Percentiles rank a stretch among this genome's conserved stretches.
Evolutionary conservation across 2,888 invertebrate genomes (phyloP).

Genomic region (Cataglyphis altisquamis): DNA sequence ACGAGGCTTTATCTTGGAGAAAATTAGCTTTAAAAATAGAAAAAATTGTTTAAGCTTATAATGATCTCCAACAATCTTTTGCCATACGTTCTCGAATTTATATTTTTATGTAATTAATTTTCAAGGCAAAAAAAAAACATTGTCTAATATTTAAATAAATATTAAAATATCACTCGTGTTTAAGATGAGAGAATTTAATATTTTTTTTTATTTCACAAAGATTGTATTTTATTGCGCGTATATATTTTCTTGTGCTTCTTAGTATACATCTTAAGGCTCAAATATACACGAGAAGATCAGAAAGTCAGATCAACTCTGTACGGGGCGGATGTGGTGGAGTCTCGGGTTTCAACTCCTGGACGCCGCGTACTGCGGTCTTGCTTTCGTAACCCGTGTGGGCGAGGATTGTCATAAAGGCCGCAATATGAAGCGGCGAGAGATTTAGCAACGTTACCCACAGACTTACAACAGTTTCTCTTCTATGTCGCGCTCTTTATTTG

Average conservation of each 20-base stretch:
- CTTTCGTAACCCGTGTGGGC: constrained; percentile 52
- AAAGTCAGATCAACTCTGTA: constrained; percentile 41
- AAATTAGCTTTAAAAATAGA: background rate
- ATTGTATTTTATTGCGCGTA: background rate
- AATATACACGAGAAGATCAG: constrained; percentile 35
- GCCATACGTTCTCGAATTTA: background rate
- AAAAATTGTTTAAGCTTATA: background rate
- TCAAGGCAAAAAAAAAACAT: background rate
- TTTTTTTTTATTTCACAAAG: background rate
- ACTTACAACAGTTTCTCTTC: background rate
- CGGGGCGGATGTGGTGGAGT: constrained; percentile 20
- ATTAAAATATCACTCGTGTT: background rate
- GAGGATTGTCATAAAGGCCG: constrained; percentile 51
- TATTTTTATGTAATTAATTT: background rate
- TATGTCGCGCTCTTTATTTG: background rate
- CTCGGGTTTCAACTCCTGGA: constrained; percentile 53
- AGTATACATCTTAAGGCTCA: background rate
- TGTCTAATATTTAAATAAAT: background rate
- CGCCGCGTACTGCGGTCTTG: constrained; percentile 41
- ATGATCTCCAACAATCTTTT: background rate
- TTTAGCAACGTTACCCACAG: constrained; percentile 44
- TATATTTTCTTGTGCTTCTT: constrained; percentile 4
- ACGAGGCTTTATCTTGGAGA: background rate
- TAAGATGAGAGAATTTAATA: background rate
- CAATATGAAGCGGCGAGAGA: constrained; percentile 45